Evolutionary conservation across 2,797 vertebrate species (phyloP).

Genomic region (Atherinosoma microstoma): DNA sequence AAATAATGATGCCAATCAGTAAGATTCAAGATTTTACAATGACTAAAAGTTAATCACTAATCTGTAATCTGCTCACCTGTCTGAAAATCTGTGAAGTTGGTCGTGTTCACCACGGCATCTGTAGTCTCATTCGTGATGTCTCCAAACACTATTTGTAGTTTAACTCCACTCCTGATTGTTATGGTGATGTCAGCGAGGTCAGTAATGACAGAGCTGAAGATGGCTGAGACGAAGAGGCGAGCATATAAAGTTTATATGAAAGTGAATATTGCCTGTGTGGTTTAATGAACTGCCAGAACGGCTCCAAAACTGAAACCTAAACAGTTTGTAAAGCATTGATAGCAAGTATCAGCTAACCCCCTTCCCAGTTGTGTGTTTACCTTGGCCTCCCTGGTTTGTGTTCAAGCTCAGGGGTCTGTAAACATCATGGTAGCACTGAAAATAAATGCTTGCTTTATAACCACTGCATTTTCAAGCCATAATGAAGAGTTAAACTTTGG

Average conservation of each 20-base stretch:
- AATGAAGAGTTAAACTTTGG: too few relatives aligned
- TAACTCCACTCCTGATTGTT: conserved; percentile 23
- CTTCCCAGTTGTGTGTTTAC: conserved; percentile 37
- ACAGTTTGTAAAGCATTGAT: too few relatives aligned
- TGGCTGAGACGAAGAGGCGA: conserved; percentile 35
- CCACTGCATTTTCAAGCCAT: too few relatives aligned
- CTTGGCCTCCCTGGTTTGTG: conserved; percentile 51
- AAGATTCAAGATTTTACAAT: too few relatives aligned
- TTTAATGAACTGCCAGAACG: too few relatives aligned
- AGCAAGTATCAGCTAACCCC: too few relatives aligned
- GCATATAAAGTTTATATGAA: too few relatives aligned
- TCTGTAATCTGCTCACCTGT: conserved; percentile 40
- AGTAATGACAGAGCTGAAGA: conserved; percentile 59
- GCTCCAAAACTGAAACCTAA: too few relatives aligned
- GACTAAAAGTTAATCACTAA: too few relatives aligned
- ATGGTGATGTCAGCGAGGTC: conserved; percentile 66
- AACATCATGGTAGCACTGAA: conserved; percentile 62
- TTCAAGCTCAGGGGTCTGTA: conserved; percentile 35
- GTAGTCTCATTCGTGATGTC: conserved; percentile 74
- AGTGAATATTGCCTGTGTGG: too few relatives aligned
- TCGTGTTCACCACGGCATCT: conserved; percentile 75
- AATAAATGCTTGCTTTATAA: neutral
- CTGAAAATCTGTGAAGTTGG: conserved; percentile 64
- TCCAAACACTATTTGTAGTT: conserved; percentile 68
- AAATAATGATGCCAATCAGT: neutral